These are phyloP conservation scores for Ormyrus nitidulus DNA, from an alignment of 2,888 invertebrate species.

Conservation along the genomic window DNA sequence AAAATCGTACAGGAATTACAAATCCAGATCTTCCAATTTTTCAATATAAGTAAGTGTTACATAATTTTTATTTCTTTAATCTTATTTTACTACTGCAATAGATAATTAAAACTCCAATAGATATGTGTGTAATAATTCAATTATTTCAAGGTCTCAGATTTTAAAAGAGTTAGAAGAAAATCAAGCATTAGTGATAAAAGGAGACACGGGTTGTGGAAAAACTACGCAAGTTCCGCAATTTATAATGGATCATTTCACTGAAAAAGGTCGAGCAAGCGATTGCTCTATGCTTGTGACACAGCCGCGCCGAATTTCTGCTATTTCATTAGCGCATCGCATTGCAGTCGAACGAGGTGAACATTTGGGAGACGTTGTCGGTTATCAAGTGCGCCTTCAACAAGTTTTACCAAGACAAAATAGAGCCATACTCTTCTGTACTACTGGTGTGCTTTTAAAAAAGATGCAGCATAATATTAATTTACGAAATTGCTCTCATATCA, in stretches of 20 bases:
- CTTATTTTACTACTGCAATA: neutral
- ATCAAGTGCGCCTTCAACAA: constrained; percentile 80
- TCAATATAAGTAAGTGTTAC: constrained; percentile 69
- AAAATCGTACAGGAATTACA: constrained; percentile 10
- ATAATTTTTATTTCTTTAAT: neutral
- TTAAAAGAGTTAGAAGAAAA: constrained; percentile 76
- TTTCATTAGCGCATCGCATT: constrained; percentile 81
- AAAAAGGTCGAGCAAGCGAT: constrained; percentile 71
- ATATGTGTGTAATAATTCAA: constrained; percentile 2
- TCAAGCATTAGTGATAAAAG: constrained; percentile 80
- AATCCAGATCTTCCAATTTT: constrained; percentile 71
- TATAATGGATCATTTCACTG: constrained; percentile 77
- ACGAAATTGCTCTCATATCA: constrained; percentile 80
- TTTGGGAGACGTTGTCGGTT: constrained; percentile 82
- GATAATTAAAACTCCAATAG: neutral
- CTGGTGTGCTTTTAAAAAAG: constrained; percentile 79
- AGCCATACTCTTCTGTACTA: constrained; percentile 83
- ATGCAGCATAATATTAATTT: constrained; percentile 76
- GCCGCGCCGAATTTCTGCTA: constrained; percentile 83
- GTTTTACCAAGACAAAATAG: constrained; percentile 78
- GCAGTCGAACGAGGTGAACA: constrained; percentile 81
- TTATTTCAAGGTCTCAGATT: constrained; percentile 69
- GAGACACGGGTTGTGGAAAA: constrained; percentile 86
- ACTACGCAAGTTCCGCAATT: constrained; percentile 84
- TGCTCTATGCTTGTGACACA: constrained; percentile 82